phyloP scores from a whole-genome alignment of 2,888 invertebrate genomes.

The Brachypalpus laphriformis region DNA sequence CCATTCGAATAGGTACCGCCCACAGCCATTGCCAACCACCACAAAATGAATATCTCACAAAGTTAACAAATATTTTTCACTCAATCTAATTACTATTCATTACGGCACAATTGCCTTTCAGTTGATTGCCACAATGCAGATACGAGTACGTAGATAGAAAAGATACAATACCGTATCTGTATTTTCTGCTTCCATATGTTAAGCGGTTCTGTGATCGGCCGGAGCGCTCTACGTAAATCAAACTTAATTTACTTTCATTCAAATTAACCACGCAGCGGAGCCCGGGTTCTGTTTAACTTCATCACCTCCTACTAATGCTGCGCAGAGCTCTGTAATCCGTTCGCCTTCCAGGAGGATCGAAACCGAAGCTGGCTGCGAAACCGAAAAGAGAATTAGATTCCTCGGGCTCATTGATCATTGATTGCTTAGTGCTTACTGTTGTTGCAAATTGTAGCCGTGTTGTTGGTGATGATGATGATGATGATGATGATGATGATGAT shows the following conservation, averaged over 20 bases:
- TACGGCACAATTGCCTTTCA: constrained; percentile 56
- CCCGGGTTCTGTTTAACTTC: constrained; percentile 62
- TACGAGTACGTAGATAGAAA: too few relatives aligned
- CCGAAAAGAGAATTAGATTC: constrained; percentile 67
- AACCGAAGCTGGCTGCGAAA: constrained; percentile 40
- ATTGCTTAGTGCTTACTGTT: constrained; percentile 63
- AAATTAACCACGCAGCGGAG: constrained; percentile 46
- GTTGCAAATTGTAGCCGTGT: constrained; percentile 11
- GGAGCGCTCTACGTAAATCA: constrained; percentile 61
- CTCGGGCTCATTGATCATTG: constrained; percentile 73
- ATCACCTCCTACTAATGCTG: constrained; percentile 70
- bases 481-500: constrained; percentile 21
- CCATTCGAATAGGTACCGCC: constrained; percentile 20
- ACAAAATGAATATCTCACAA: constrained; percentile 50
- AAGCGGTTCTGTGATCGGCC: constrained; percentile 48
- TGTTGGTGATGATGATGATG: constrained; percentile 7
- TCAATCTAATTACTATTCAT: constrained; percentile 73
- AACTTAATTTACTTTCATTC: constrained; percentile 71
- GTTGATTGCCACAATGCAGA: constrained; percentile 49
- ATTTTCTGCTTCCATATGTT: constrained; percentile 54
- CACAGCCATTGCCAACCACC: constrained; percentile 29
- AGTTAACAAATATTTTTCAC: constrained; percentile 65
- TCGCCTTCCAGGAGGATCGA: constrained; percentile 44
- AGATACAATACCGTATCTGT: background rate
- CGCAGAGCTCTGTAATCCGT: constrained; percentile 14